Percentiles rank a stretch among this genome's conserved stretches.
These are phyloP conservation scores for Furcifer pardalis DNA, from an alignment of 2,797 vertebrate genomes.

Conservation along the genomic window DNA sequence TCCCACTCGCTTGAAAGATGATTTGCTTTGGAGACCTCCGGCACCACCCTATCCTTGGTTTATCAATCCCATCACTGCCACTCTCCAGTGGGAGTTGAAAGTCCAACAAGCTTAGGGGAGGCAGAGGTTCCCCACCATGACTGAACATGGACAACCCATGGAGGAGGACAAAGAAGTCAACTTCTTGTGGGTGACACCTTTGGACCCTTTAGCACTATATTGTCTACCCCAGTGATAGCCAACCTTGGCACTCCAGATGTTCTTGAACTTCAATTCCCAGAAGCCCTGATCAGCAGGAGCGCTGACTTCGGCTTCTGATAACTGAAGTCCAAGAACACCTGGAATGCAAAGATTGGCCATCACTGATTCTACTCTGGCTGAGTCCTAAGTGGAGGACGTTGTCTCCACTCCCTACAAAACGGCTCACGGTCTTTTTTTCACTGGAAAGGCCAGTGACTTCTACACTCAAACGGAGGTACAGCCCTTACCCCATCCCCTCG, in stretches of 20 bases:
- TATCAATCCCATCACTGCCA: background rate
- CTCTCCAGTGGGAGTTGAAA: background rate
- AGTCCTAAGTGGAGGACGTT: background rate
- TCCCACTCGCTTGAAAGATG: background rate
- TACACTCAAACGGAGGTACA: background rate
- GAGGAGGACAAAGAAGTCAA: background rate
- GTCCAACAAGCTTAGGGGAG: background rate
- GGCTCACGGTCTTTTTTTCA: background rate
- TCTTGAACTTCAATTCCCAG: too few species aligned
- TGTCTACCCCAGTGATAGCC: too few species aligned
- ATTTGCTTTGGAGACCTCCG: background rate
- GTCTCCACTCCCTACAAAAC: background rate
- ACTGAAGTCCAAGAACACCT: too few species aligned
- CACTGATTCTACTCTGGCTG: too few species aligned
- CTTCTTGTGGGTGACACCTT: background rate
- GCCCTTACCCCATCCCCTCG: too few species aligned
- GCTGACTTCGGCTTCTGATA: too few species aligned
- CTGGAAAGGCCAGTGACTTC: background rate
- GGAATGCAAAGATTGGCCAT: too few species aligned
- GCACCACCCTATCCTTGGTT: too few species aligned
- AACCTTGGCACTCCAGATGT: too few species aligned
- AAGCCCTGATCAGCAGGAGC: too few species aligned
- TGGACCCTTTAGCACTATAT: background rate
- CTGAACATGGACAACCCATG: background rate
- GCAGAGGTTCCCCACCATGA: background rate